A percentile compares a stretch with the other conserved stretches of the same genome.
Conservation (phyloP, 2,888 invertebrate genomes). For the Blastobasis adustella region DNA sequence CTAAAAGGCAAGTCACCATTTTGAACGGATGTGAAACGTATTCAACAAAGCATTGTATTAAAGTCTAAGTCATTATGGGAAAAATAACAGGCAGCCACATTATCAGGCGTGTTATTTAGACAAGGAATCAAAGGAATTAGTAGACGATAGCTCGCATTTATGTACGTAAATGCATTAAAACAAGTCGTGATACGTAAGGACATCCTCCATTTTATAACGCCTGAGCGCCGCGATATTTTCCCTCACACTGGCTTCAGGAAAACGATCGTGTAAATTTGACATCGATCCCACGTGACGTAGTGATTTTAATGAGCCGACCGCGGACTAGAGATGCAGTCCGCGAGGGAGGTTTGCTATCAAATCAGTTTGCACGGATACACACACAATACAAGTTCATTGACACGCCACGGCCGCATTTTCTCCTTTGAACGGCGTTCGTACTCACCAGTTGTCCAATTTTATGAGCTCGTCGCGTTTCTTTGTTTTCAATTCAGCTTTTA, state of each 20-base stretch:
- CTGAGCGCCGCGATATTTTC: slow-evolving; percentile 70
- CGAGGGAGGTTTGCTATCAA: slow-evolving; percentile 79
- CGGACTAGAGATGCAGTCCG: slow-evolving; percentile 77
- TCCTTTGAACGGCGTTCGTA: slow-evolving; percentile 71
- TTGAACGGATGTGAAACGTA: slow-evolving; percentile 75
- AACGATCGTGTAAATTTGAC: slow-evolving; percentile 77
- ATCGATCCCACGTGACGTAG: slow-evolving; percentile 84
- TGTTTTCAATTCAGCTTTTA: slow-evolving; percentile 92
- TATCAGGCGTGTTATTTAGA: slow-evolving; percentile 34
- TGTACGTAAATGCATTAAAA: slow-evolving; percentile 49
- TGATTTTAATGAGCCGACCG: slow-evolving; percentile 81
- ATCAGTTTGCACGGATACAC: slow-evolving; percentile 77
- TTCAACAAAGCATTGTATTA: slow-evolving; percentile 63
- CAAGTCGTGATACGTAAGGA: slow-evolving; percentile 56
- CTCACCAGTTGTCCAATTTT: slow-evolving; percentile 96
- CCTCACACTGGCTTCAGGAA: slow-evolving; percentile 70
- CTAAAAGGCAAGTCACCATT: slow-evolving; percentile 77
- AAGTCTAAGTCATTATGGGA: slow-evolving; percentile 33
- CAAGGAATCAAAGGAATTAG: slow-evolving; percentile 30
- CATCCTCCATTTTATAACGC: slow-evolving; percentile 76
- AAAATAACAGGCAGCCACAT: slow-evolving; percentile 34
- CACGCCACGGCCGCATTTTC: slow-evolving; percentile 77
- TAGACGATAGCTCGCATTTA: slow-evolving; percentile 31
- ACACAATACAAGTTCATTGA: slow-evolving; percentile 77
- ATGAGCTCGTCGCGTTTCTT: slow-evolving; percentile 96